These are phyloP conservation scores for Pocillopora grandis DNA, from an alignment of 92 coral and sea anemone species.

Conservation along the genomic window DNA sequence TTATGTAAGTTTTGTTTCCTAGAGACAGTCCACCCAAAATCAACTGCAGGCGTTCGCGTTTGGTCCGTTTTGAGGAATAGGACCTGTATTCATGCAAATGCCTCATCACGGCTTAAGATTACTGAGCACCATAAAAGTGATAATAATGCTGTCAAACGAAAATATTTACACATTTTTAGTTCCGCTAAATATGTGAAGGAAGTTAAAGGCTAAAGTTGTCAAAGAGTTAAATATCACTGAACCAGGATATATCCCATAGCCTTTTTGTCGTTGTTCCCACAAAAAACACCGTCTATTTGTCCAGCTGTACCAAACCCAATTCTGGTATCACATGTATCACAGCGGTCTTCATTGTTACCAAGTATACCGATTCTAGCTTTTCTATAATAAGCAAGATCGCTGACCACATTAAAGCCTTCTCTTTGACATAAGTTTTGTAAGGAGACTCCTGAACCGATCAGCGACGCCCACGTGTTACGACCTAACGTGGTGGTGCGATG, in stretches of 20 bases:
- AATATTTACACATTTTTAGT: no score
- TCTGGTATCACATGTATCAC: background rate
- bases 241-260: background rate
- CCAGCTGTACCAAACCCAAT: slow-evolving; percentile 2
- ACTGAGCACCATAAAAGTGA: no score
- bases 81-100: no score
- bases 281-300: background rate
- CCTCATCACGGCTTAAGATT: no score
- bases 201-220: no score
- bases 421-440: background rate
- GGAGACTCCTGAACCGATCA: background rate
- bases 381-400: background rate
- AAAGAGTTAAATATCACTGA: background rate
- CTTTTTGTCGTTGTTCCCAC: background rate
- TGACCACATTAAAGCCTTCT: background rate
- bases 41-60: no score
- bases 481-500: background rate
- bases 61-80: no score
- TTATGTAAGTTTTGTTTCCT: no score
- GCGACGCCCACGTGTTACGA: background rate
- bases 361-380: slow-evolving; percentile 7
- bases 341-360: background rate
- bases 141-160: no score
- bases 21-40: no score
- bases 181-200: no score